Conservation (phyloP, 2,113 vertebrate genomes). For the Scomber colias region DNA sequence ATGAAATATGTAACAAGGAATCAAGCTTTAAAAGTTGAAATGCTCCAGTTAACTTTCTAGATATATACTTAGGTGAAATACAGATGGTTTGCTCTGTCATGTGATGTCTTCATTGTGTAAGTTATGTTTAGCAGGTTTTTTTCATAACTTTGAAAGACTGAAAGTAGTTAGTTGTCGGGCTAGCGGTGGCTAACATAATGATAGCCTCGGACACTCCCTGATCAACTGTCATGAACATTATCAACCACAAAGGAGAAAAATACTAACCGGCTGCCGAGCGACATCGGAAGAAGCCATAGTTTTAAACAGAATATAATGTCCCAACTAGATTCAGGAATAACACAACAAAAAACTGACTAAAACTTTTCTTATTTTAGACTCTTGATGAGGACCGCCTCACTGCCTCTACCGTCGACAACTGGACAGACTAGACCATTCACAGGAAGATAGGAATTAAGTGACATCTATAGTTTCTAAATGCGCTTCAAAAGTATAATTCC, state of each 20-base stretch:
- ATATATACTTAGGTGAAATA: rapidly evolving
- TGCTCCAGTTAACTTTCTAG: rapidly evolving
- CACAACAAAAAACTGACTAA: constrained; percentile 13
- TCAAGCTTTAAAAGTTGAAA: neutral
- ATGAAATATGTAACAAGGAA: neutral
- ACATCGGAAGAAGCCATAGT: constrained; percentile 83
- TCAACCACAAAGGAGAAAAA: constrained; percentile 9
- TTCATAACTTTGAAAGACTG: neutral
- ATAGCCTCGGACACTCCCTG: constrained; percentile 78
- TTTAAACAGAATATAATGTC: neutral
- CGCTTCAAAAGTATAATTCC: neutral
- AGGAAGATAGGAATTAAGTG: constrained; percentile 7
- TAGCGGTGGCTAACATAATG: constrained; percentile 57
- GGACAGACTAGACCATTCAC: constrained; percentile 60
- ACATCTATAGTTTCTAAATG: neutral
- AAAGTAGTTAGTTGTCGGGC: constrained; percentile 7
- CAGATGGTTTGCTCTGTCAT: neutral
- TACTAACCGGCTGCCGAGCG: constrained; percentile 81
- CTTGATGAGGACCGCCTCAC: constrained; percentile 22
- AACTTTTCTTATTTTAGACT: constrained; percentile 31
- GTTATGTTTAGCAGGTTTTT: neutral
- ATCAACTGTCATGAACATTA: constrained; percentile 43
- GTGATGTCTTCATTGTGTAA: neutral
- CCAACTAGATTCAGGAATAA: neutral
- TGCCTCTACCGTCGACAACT: constrained; percentile 60